phyloP scores from a whole-genome alignment of 2,797 vertebrate species.

The Sebastes iracundus region DNA sequence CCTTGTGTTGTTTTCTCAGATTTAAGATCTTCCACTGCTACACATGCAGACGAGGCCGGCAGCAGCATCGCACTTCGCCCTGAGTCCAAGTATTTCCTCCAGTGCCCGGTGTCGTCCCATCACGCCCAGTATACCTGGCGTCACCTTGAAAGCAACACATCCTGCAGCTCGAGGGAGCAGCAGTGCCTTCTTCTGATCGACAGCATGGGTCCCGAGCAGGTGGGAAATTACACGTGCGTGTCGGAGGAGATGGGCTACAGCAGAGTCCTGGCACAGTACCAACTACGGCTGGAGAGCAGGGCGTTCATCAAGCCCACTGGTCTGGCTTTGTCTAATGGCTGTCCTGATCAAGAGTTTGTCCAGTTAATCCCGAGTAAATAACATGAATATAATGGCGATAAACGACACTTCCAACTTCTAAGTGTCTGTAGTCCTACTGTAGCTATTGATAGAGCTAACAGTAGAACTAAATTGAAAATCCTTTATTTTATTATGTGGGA shows the following conservation, averaged over 20 bases:
- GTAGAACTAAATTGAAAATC: neutral
- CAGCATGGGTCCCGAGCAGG: constrained; percentile 31
- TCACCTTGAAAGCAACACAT: fast-evolving
- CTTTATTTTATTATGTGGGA: neutral
- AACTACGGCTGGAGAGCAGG: constrained; percentile 14
- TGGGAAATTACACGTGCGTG: constrained; percentile 63
- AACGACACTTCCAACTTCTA: neutral
- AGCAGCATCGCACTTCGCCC: neutral
- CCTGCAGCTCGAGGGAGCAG: neutral
- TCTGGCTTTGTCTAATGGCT: constrained; percentile 44
- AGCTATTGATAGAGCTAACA: neutral
- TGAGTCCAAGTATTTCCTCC: constrained; percentile 50
- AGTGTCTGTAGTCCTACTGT: neutral
- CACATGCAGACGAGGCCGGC: fast-evolving
- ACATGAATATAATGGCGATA: neutral
- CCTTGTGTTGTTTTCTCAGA: neutral
- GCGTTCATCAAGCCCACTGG: neutral
- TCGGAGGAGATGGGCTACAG: constrained; percentile 61
- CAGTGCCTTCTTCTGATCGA: constrained; percentile 69
- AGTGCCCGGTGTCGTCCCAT: constrained; percentile 61
- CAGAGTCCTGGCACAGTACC: neutral
- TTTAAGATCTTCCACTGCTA: fast-evolving
- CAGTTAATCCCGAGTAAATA: neutral
- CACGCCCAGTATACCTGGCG: constrained; percentile 78
- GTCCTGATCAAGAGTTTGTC: constrained; percentile 20